A percentile compares a stretch with the other conserved stretches of the same genome.
Conservation (phyloP, 1,140 invertebrate genomes). For the Calliphora vicina region DNA sequence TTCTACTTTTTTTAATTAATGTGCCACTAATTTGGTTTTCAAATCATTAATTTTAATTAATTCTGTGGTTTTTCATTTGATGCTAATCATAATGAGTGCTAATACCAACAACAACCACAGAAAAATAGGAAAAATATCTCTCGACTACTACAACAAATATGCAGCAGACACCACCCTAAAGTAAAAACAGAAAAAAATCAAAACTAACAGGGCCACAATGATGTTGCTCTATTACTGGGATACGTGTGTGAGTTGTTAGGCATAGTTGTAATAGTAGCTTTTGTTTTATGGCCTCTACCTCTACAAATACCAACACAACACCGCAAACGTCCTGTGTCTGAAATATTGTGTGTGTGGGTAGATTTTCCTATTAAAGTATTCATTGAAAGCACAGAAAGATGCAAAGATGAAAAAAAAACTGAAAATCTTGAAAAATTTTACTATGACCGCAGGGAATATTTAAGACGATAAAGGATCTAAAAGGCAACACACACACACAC, state of each 20-base stretch:
- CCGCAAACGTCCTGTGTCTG: too few species aligned
- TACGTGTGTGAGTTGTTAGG: background rate
- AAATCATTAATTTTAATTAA: slow-evolving; percentile 35
- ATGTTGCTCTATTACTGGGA: background rate
- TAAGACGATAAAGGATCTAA: slow-evolving; percentile 12
- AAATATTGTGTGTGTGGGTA: too few species aligned
- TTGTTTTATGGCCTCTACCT: too few species aligned
- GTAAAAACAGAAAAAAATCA: background rate
- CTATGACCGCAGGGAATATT: slow-evolving; percentile 29
- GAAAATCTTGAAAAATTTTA: background rate
- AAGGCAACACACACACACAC: background rate
- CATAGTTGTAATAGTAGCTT: background rate
- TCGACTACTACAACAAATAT: background rate
- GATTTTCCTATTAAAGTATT: too few species aligned
- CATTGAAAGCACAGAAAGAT: too few species aligned
- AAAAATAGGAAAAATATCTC: background rate
- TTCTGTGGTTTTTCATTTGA: slow-evolving; percentile 28
- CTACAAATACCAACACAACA: too few species aligned
- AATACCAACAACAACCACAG: background rate
- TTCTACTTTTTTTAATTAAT: slow-evolving; percentile 24
- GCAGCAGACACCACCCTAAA: background rate
- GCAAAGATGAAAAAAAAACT: too few species aligned
- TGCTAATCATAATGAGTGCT: slow-evolving; percentile 32
- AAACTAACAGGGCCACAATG: background rate
- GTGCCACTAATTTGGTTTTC: slow-evolving; percentile 35